These are phyloP conservation scores for Phoebastria nigripes DNA, from an alignment of 2,797 vertebrate genomes.

Conservation along the genomic window DNA sequence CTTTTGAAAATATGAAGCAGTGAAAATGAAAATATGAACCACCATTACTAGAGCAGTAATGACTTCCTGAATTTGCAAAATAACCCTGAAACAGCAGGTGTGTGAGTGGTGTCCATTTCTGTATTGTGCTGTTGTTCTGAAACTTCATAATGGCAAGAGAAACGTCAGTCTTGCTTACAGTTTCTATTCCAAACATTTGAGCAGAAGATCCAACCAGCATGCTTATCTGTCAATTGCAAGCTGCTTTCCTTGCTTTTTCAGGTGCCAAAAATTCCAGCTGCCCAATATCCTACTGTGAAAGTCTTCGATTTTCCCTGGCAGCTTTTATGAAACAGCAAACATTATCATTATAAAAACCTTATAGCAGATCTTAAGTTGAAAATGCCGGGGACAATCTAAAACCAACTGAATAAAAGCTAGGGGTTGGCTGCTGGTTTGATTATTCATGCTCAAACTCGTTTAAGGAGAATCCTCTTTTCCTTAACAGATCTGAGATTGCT, in stretches of 20 bases:
- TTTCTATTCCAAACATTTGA: neutral
- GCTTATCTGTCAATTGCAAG: conserved; percentile 23
- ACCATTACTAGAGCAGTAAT: neutral
- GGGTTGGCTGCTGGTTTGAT: neutral
- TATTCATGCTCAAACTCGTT: neutral
- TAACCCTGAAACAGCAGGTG: accelerated
- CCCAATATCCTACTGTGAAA: neutral
- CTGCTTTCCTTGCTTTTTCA: neutral
- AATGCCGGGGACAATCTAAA: neutral
- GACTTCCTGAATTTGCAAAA: neutral
- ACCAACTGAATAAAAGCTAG: neutral
- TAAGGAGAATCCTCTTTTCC: neutral
- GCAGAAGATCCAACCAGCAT: neutral
- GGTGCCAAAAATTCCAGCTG: conserved; percentile 9
- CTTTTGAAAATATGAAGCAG: neutral
- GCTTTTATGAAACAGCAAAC: neutral
- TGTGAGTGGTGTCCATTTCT: neutral
- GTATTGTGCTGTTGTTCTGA: neutral
- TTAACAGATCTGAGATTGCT: neutral
- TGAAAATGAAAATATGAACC: neutral
- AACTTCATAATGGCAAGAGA: neutral
- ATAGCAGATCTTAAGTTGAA: neutral
- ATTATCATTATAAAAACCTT: neutral
- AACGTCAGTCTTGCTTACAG: neutral
- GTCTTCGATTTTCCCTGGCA: neutral